Evolutionary conservation across 2,113 vertebrate species (phyloP), one percentile per base, ranked within the genome.

Genomic region (Gavialis gangeticus): DNA sequence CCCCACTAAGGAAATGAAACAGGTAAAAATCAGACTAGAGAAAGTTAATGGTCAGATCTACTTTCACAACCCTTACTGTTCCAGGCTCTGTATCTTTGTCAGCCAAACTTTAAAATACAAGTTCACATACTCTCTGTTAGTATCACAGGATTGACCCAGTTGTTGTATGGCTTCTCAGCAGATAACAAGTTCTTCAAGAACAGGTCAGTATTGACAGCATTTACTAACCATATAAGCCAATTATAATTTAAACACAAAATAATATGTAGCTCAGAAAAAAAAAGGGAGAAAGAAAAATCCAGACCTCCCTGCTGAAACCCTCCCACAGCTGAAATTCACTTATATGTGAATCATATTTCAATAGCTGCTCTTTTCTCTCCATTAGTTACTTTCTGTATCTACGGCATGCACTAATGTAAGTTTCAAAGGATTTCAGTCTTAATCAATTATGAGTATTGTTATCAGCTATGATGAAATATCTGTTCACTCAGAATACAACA

Each of bases 11-110:
- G 92, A 91, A 83, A 63, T 37, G 7, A 22, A 93, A 87, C 4
- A 88, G 93, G 67, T 71, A 91, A 92, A 73, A 90, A 91, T 83
- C 27, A 77, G 34, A 79, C 75, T 62, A 76, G 57, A 94, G 80
- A 81, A 25, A 87, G n/a, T 56, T 63, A 94, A 82, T 16, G 91
- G 91, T 60, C 85, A 88, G 27, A 95, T 59, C 21, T 46, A 63
- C 12, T 79, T 84, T 10, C 60, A 62, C 46, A 92, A 82, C 89
- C 55, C 81, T 94, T 84, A 80, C 56, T 78, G 22, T 82, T 67
- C 85, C 58, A 62, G 89, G 22, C 12, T 88, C 88, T 88, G 28
- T 4, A 28, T 67, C 11, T 54, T 89, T 54, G 81, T 92, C 16
- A 87, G 71, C 60, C 64, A 94, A 77, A 90, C 55, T 59, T 88